Evolutionary conservation across 2,888 invertebrate species (phyloP), one percentile per base, ranked within the genome.

Genomic region (Macrophya annulata): DNA sequence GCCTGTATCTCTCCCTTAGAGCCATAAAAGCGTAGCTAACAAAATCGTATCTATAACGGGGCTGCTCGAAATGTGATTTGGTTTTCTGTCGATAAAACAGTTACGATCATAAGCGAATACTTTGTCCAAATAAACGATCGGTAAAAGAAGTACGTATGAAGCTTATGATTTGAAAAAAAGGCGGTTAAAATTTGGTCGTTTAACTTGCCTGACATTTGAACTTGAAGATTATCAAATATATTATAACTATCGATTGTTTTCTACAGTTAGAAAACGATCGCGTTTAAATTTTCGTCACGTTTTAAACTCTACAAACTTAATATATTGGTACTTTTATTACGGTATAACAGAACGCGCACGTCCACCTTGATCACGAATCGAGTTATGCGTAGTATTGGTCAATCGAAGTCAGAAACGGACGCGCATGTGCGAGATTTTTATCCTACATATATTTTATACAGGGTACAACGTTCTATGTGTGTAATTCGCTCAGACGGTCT

Each of bases 301-400:
- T 51, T 15, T 17, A 4, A 43, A 43, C 43, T 9, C 8, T 5
- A 48, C 48, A 15, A 15, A 2, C 4, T 2, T 15, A 4, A 15
- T 48, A 48, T 48, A 12, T 48, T 1, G 4, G 48, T 15, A 48
- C 15, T 48, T 15, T 48, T 48, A 12, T 15, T 15, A 12, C 15
- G 48, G 4, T 1, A 5, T 0, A 51, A 4, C 55, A 8, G 55
- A 55, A n/a, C 55, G n/a, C 55, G n/a, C 0, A 8, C 55, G 55
- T 55, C 55, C 55, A 8, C 55, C n/a, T 55, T 55, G 55, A 55
- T 55, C 55, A 6, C 55, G 55, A 1, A 55, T 55, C 55, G 8
- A n/a, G 55, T 55, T 55, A 55, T 55, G 55, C n/a, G n/a, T n/a
- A 55, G n/a, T 6, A 55, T 55, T 55, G n/a, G 55, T 55, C n/a